phyloP scores from a whole-genome alignment of 1,140 invertebrate genomes.

The Amyelois transitella region DNA sequence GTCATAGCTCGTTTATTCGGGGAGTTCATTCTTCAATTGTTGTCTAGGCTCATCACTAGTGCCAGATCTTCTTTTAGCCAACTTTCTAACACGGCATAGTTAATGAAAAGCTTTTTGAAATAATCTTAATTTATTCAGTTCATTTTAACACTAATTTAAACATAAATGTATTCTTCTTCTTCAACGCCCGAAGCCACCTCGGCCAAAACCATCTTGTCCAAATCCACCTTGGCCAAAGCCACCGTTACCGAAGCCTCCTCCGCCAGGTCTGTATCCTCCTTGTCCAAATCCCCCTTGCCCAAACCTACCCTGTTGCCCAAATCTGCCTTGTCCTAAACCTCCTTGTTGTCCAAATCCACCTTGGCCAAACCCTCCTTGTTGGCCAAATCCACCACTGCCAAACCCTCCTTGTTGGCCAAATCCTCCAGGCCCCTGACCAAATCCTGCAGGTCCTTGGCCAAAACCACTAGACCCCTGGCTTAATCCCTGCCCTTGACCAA shows the following conservation, averaged over 20 bases:
- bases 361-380: constrained; percentile 12
- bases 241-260: constrained; percentile 1
- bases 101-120: neutral
- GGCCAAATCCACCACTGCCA: constrained; percentile 7
- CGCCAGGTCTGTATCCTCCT: neutral
- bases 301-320: constrained; percentile 12
- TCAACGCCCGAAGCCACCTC: constrained; percentile 6
- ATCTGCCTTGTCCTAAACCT: neutral
- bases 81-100: neutral
- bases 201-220: neutral
- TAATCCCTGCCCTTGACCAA: constrained; percentile 11
- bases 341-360: constrained; percentile 1
- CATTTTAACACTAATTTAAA: neutral
- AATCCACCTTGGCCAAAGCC: constrained; percentile 9
- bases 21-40: constrained; percentile 20
- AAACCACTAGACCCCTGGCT: constrained; percentile 11
- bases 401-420: constrained; percentile 9
- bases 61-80: constrained; percentile 17
- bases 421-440: constrained; percentile 10
- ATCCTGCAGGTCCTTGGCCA: constrained; percentile 12
- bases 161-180: too few species aligned
- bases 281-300: constrained; percentile 7
- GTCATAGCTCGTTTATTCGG: constrained; percentile 20
- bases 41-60: constrained; percentile 20
- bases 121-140: neutral